Conservation (phyloP, 2,113 vertebrate genomes). For the Oryzias curvinotus region DNA sequence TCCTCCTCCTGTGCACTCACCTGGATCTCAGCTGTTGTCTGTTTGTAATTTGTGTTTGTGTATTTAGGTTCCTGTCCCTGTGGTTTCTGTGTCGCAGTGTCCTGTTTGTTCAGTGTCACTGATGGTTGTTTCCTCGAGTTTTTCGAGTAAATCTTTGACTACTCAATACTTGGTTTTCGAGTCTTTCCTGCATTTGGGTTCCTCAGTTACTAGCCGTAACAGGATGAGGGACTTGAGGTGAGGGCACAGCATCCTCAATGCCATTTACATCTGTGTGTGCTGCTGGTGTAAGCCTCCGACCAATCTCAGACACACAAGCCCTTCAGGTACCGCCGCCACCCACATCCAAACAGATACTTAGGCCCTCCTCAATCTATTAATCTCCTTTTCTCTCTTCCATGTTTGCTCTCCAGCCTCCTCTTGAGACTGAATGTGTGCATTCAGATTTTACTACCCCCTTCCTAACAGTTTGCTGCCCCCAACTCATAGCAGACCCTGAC, state of each 20-base stretch:
- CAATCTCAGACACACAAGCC: background rate
- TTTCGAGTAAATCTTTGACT: no score
- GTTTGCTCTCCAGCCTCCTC: slow-evolving; percentile 31
- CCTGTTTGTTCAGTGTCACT: no score
- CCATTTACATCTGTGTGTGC: slow-evolving; percentile 47
- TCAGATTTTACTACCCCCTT: slow-evolving; percentile 37
- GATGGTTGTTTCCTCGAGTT: no score
- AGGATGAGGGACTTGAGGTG: slow-evolving; percentile 14
- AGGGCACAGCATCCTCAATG: slow-evolving; percentile 17
- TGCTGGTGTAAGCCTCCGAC: slow-evolving; percentile 8
- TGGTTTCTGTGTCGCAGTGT: no score
- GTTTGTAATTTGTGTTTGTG: no score
- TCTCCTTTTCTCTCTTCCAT: slow-evolving; percentile 37
- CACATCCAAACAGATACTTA: slow-evolving; percentile 28
- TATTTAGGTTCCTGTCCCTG: no score
- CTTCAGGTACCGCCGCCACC: slow-evolving; percentile 14
- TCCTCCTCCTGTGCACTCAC: no score
- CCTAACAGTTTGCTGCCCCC: slow-evolving; percentile 43
- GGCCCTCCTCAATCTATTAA: slow-evolving; percentile 57
- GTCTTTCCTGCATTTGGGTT: no score
- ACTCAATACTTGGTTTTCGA: no score
- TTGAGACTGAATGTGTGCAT: slow-evolving; percentile 50
- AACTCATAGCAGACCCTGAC: slow-evolving; percentile 61
- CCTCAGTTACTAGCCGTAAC: no score
- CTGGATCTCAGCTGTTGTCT: no score